Conservation (phyloP, 2,888 invertebrate species). For the Blomia tropicalis region DNA sequence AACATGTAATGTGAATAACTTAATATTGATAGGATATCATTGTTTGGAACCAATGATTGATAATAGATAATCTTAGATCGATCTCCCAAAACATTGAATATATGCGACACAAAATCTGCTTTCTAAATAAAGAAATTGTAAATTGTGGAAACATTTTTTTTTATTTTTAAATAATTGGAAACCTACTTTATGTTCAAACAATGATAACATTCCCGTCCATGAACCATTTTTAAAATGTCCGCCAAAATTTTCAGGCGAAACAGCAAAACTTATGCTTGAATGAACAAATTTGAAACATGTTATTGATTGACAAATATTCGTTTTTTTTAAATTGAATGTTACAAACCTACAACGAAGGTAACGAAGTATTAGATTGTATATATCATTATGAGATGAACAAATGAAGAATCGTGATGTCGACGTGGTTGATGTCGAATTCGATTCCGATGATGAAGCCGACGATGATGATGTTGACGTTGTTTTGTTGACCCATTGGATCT, state of each 20-base stretch:
- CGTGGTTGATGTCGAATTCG: too few species aligned
- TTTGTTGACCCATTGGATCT: too few species aligned
- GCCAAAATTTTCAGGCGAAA: neutral
- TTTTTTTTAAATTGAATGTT: neutral
- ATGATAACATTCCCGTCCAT: neutral
- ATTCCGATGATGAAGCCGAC: too few species aligned
- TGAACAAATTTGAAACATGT: neutral
- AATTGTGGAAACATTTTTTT: neutral
- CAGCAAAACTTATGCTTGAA: neutral
- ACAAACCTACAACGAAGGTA: neutral
- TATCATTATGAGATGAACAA: neutral
- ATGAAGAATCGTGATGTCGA: neutral
- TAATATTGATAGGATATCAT: neutral
- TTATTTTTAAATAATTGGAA: neutral
- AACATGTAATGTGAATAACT: neutral
- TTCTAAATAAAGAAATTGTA: too few species aligned
- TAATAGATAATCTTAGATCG: neutral
- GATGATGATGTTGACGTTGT: too few species aligned
- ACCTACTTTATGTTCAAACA: conserved; percentile 1
- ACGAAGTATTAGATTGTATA: neutral
- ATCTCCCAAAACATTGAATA: neutral
- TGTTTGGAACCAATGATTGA: neutral
- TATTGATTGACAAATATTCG: neutral
- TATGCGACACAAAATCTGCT: conserved; percentile 2
- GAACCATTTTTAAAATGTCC: neutral